Evolutionary conservation across 2,113 vertebrate genomes (phyloP), one percentile per base, ranked within the genome.

Genomic region (Meleagris gallopavo): DNA sequence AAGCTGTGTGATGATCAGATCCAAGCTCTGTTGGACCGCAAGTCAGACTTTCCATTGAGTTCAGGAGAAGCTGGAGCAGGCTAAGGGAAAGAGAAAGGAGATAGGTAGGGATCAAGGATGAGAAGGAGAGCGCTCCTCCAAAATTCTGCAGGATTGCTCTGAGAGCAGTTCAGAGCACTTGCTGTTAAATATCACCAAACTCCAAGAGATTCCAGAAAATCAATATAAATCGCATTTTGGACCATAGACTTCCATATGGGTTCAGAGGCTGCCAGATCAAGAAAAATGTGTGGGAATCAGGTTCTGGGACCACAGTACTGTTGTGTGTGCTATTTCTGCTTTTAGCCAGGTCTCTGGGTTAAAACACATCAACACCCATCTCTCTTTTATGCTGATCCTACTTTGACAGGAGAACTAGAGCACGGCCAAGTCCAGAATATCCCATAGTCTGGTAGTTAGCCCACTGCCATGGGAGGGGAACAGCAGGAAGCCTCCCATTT

Each of bases 221-320:
- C 1, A 10, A 38, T 80, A 8, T 72, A 77, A 88, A 83, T 88
- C 36, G 58, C 9, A 18, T 88, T 85, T 94, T 83, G 45, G 55
- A 89, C 16, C 15, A 13, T 11, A 66, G 52, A 27, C 14, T 62
- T 86, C 46, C 71, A 13, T 65, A 19, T 17, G 45, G 24, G 3
- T 88, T 90, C 38, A 70, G 72, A 91, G 94, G 20, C 72, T 93
- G 21, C 24, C 40, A 85, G 22, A 41, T 90, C 10, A 82, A 83
- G 58, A 24, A 69, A 65, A 62, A 86, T 17, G 6, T 50, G 67
- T 71, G 41, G 67, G 18, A 88, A 55, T 24, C 21, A 58, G n/a
- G n/a, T 86, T 45, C 82, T 57, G 50, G n/a, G 38, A 86, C 45
- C 21, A 79, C 36, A 52, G 3, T 73, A 19, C 32, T 45, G 8